These are phyloP conservation scores for Scaptomyza flava DNA, from an alignment of 2,888 invertebrate species.

Conservation along the genomic window DNA sequence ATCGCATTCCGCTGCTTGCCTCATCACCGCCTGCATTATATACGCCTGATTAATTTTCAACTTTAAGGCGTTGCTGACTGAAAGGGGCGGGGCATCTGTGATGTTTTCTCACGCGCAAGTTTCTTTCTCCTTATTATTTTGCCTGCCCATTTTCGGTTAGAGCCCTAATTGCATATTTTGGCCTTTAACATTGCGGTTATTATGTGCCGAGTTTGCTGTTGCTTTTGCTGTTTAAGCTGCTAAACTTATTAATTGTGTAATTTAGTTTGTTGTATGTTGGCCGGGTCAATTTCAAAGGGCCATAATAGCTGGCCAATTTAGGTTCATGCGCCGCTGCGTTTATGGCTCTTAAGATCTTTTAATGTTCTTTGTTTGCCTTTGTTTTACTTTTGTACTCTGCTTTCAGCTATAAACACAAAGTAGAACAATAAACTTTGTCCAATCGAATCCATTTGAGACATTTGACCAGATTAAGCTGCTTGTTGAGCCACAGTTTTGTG, in stretches of 20 bases:
- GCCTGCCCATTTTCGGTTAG: conserved; percentile 20
- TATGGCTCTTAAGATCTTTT: conserved; percentile 26
- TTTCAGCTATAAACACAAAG: conserved; percentile 3
- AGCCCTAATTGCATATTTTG: conserved; percentile 72
- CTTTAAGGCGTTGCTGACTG: conserved; percentile 10
- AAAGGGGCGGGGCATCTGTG: not conserved
- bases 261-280: conserved; percentile 59
- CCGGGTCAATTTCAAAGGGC: conserved; percentile 51
- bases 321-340: conserved; percentile 50
- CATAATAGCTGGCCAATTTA: conserved; percentile 54
- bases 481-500: not conserved
- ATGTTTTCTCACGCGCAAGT: conserved; percentile 56
- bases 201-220: conserved; percentile 39
- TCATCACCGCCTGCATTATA: conserved; percentile 70
- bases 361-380: not conserved
- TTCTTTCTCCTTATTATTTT: conserved; percentile 5
- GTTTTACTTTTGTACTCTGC: not conserved
- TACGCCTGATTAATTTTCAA: conserved; percentile 75
- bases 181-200: conserved; percentile 67
- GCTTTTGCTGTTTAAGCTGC: not conserved
- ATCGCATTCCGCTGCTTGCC: conserved; percentile 63
- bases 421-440: conserved; percentile 15
- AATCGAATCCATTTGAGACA: conserved; percentile 26
- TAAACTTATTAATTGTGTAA: conserved; percentile 74
- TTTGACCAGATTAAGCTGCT: conserved; percentile 20